These are phyloP conservation scores for Xanthia togata DNA, from an alignment of 2,888 invertebrate genomes.

Conservation along the genomic window DNA sequence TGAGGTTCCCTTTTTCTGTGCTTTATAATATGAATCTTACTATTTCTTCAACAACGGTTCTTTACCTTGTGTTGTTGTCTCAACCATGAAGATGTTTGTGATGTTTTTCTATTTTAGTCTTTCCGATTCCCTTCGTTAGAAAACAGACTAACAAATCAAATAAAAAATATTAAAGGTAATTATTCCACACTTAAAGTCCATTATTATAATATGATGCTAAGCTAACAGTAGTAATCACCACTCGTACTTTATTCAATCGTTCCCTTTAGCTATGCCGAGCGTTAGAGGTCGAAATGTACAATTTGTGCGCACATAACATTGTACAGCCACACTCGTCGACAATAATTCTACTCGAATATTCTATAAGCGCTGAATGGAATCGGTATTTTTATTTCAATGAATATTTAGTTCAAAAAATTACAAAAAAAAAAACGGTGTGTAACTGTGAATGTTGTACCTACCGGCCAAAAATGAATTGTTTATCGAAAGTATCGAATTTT, in stretches of 20 bases:
- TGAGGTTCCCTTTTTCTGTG: not conserved
- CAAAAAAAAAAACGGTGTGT: too few relatives aligned
- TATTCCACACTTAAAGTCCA: not conserved
- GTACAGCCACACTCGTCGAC: constrained; percentile 50
- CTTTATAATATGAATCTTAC: not conserved
- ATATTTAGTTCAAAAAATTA: too few relatives aligned
- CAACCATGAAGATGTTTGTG: not conserved
- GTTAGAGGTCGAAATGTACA: constrained; percentile 65
- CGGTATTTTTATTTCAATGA: constrained; percentile 18
- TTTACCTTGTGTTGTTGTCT: not conserved
- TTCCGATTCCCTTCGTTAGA: not conserved
- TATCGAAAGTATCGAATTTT: not conserved
- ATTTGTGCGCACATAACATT: constrained; percentile 65
- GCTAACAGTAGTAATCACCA: constrained; percentile 24
- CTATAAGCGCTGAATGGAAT: not conserved
- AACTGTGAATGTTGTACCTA: too few relatives aligned
- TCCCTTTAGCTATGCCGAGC: not conserved
- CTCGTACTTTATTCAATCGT: constrained; percentile 38
- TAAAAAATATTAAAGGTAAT: not conserved
- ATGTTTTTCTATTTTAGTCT: not conserved
- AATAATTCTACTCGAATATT: constrained; percentile 49
- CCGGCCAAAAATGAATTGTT: too few relatives aligned
- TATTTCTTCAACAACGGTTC: not conserved
- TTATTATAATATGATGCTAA: not conserved
- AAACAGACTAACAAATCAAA: not conserved